Base-by-base conservation (phyloP, 2,797 vertebrate genomes). In the Taeniopygia guttata region DNA sequence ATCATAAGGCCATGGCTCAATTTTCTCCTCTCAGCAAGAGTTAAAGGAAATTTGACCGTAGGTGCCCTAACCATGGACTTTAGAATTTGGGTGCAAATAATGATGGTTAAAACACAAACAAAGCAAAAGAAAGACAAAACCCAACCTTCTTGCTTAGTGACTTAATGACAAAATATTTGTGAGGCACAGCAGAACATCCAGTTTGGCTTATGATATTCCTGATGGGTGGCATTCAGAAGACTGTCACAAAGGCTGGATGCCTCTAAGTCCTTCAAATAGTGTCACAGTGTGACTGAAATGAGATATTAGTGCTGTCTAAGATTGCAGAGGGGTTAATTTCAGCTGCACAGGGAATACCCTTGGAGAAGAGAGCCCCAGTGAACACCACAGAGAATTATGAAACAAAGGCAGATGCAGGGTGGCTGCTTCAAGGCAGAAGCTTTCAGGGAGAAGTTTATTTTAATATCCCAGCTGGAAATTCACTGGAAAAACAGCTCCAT, bases 41-140 rank as follows among this genome's bases (percentile, higher is more conserved):
- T 59, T 87, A 89, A 93, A 88, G 48, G 46, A 82, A 72, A 87
- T 60, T 30, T 63, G 72, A 68, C 78, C 4, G 0, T 16, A 46
- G 48, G 15, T 25, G 25, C n/a, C 56, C 70, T 74, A 93, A 85
- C 20, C 32, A 14, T 55, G 89, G 84, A 89, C 93, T 95, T 94
- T 55, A 94, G 90, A 89, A 94, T 93, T 68, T 92, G 87, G 64
- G 46, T 81, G 36, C 42, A 91, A 94, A 87, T 54, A 74, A 87
- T 7, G 30, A 69, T 29, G 54, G 84, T 45, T 74, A 84, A 92
- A 91, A 83, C 64, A 90, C 60, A 94, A 90, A 59, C 26, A n/a
- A 68, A 66, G 22, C 34, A 46, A 87, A 74, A 60, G 6, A 79
- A 90, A 95, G 45, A 18, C 17, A 68, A 60, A 82, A 3, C 19